Evolutionary conservation across 2,888 invertebrate genomes (phyloP).

Genomic region (Hirtodrosophila histrioides): DNA sequence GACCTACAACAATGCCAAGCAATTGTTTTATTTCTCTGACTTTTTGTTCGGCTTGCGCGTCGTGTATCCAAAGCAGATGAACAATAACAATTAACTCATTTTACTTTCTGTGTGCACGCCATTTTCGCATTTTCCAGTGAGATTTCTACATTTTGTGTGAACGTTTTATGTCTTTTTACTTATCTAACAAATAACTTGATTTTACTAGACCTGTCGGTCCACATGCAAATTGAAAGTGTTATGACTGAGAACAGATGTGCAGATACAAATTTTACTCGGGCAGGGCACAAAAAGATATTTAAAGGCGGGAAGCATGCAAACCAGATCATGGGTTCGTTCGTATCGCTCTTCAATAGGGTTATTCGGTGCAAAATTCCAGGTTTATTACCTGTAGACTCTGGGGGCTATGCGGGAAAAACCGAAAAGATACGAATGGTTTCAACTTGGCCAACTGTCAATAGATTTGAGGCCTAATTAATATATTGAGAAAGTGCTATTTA

Average conservation of each 20-base stretch:
- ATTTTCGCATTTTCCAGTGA: slow-evolving; percentile 24
- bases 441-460: no score
- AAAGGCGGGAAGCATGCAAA: neutral
- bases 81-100: slow-evolving; percentile 49
- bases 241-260: slow-evolving; percentile 38
- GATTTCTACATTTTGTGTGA: slow-evolving; percentile 33
- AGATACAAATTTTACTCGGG: slow-evolving; percentile 30
- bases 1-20: slow-evolving; percentile 35
- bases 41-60: slow-evolving; percentile 30
- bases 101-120: slow-evolving; percentile 19
- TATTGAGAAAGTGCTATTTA: no score
- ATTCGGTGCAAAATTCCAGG: no score
- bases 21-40: slow-evolving; percentile 24
- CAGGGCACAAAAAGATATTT: neutral
- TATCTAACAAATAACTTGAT: slow-evolving; percentile 51
- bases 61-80: slow-evolving; percentile 25
- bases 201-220: slow-evolving; percentile 9
- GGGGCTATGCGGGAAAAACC: no score
- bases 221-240: slow-evolving; percentile 59
- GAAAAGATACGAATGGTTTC: no score
- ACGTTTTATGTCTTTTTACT: slow-evolving; percentile 27
- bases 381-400: no score
- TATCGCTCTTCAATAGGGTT: no score
- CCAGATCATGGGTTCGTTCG: no score
- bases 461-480: no score